Conservation (phyloP, 2,888 invertebrate species). For the Netelia melanura region DNA sequence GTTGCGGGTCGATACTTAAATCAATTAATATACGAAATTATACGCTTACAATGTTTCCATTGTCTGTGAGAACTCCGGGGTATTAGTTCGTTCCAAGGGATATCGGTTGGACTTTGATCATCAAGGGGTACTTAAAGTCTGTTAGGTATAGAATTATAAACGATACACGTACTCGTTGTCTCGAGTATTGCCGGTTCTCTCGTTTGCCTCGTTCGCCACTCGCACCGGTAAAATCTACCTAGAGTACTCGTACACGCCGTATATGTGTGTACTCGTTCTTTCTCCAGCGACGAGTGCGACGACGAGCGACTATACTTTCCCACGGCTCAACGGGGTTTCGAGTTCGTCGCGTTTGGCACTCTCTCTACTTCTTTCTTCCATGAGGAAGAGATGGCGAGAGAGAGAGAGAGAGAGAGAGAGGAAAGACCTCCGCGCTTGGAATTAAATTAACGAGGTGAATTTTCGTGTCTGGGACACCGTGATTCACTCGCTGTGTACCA, state of each 20-base stretch:
- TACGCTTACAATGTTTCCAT: neutral
- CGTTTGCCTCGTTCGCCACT: slow-evolving; percentile 16
- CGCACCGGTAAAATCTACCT: slow-evolving; percentile 40
- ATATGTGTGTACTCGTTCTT: slow-evolving; percentile 14
- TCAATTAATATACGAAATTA: neutral
- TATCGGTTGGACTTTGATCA: slow-evolving; percentile 74
- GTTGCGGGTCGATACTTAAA: neutral
- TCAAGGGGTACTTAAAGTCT: slow-evolving; percentile 74
- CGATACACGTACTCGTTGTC: slow-evolving; percentile 65
- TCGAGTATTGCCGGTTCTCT: slow-evolving; percentile 16
- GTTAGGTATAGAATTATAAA: slow-evolving; percentile 77
- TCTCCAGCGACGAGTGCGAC: slow-evolving; percentile 30
- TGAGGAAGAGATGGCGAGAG: neutral
- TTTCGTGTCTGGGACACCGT: slow-evolving; percentile 46
- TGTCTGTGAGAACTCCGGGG: neutral
- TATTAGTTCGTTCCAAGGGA: slow-evolving; percentile 74
- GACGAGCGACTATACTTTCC: slow-evolving; percentile 40
- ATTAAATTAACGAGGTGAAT: slow-evolving; percentile 56
- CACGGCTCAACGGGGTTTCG: slow-evolving; percentile 53
- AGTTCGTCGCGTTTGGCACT: slow-evolving; percentile 56
- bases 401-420: too few relatives aligned
- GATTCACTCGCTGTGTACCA: slow-evolving; percentile 16
- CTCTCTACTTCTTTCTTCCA: slow-evolving; percentile 8
- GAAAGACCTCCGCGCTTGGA: slow-evolving; percentile 21
- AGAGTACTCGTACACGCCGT: neutral